Base-by-base conservation (phyloP, 1,140 invertebrate species). In the Hylaeus anthracinus region DNA sequence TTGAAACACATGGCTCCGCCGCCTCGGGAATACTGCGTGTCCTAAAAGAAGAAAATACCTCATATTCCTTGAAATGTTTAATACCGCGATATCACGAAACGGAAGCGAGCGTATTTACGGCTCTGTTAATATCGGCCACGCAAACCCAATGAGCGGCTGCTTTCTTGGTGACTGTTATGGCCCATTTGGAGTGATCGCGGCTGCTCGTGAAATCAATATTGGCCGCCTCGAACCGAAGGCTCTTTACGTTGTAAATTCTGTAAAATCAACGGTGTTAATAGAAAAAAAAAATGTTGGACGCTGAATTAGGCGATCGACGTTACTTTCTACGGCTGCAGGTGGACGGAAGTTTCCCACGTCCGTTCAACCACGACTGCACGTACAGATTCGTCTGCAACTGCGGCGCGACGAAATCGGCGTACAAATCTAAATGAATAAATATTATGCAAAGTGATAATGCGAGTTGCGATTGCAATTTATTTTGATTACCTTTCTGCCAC, bases 151-250 rank as follows among this genome's bases (percentile, higher is more conserved):
- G 94, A 56, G 93, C 90, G 86, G 93, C 91, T 89, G 91, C 90
- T 71, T 93, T 92, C 80, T 94, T 92, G 1, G 93, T 93, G 3
- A 91, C 91, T 0, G 96, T 94, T 3, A 98, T 95, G 0, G 97
- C 96, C 98, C 98, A 99, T 92, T 99, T 99, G 0, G 98, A 97
- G 92, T 99, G 98, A 93, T 99, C 98, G 63, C 95, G 94, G 41
- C 95, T 95, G 2, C 95, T 96, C n/a, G 94, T 95, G 89, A 98
- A 98, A 41, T 93, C 91, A 65, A 96, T 94, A 72, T 95, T 92
- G 1, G 94, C 92, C 10, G 92, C 89, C 0, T 92, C 86, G 37
- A 96, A 93, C 45, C 5, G 5, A 8, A 48, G 45, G 45, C 45
- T 48, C 45, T 77, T 94, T 91, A 98, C 94, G 89, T 97, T 97